phyloP scores from a whole-genome alignment of 2,113 vertebrate genomes.

The Paralichthys olivaceus region DNA sequence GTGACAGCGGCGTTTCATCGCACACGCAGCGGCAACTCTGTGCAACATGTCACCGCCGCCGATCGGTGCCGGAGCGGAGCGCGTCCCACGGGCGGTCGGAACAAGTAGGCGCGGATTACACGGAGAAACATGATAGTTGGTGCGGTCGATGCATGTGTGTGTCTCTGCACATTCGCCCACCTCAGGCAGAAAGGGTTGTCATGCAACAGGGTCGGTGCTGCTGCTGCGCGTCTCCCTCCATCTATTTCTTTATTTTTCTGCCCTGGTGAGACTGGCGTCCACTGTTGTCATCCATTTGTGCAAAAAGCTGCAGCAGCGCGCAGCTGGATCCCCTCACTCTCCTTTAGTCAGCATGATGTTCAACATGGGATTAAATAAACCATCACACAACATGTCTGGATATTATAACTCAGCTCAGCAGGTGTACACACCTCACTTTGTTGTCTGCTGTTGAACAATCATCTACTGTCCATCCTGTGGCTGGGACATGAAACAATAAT shows the following conservation, averaged over 20 bases:
- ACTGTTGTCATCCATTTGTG: slow-evolving; percentile 67
- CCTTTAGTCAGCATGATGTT: not conserved
- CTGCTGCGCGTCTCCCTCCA: slow-evolving; percentile 23
- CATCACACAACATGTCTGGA: not conserved
- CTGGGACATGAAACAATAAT: too few species aligned
- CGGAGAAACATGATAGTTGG: not conserved
- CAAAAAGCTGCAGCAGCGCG: slow-evolving; percentile 53
- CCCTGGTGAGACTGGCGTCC: slow-evolving; percentile 66
- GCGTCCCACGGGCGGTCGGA: slow-evolving; percentile 23
- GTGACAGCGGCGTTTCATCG: slow-evolving; percentile 39
- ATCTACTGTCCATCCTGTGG: not conserved
- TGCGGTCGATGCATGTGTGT: slow-evolving; percentile 1
- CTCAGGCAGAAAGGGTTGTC: slow-evolving; percentile 6
- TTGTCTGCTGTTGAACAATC: slow-evolving; percentile 4
- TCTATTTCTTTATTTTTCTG: slow-evolving; percentile 45
- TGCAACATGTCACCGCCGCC: slow-evolving; percentile 50
- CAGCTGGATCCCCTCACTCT: slow-evolving; percentile 15
- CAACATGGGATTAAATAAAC: slow-evolving; percentile 3
- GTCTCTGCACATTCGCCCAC: slow-evolving; percentile 7
- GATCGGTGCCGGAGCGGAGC: slow-evolving; percentile 33
- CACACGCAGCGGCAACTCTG: slow-evolving; percentile 57
- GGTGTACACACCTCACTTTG: slow-evolving; percentile 27
- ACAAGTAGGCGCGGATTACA: slow-evolving; percentile 38
- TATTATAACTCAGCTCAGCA: slow-evolving; percentile 24
- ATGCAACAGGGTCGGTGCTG: slow-evolving; percentile 19